Percentiles rank a stretch among this genome's conserved stretches.
These are phyloP conservation scores for Ciona savignyi DNA, from an alignment of 23 tunicate species.

Conservation along the genomic window DNA sequence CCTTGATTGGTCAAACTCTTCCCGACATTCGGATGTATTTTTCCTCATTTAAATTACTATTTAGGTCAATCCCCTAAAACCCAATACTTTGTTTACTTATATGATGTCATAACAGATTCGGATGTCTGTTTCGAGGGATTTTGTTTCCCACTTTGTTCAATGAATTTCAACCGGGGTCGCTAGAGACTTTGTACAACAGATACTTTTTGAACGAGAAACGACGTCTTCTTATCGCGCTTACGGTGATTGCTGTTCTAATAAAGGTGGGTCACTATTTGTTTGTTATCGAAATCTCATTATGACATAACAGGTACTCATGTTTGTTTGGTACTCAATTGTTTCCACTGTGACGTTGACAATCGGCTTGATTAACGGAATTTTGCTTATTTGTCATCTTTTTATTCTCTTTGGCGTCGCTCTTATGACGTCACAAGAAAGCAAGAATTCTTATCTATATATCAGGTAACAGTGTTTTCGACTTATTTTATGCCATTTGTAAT, in stretches of 20 bases:
- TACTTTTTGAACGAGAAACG: slow-evolving; percentile 54
- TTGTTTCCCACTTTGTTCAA: slow-evolving; percentile 68
- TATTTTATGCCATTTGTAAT: too few relatives aligned
- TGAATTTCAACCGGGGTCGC: slow-evolving; percentile 29
- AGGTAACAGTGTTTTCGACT: too few relatives aligned
- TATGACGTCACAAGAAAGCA: slow-evolving; percentile 10
- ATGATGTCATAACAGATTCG: neutral
- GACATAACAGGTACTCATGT: neutral
- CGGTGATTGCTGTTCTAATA: slow-evolving; percentile 16
- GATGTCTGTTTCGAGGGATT: slow-evolving; percentile 16
- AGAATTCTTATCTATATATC: slow-evolving; percentile 10
- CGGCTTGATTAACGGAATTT: slow-evolving; percentile 16
- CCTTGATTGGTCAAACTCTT: too few relatives aligned
- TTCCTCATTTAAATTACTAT: neutral
- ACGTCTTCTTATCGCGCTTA: slow-evolving; percentile 26
- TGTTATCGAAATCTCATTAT: neutral
- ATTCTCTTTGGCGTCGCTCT: slow-evolving; percentile 7
- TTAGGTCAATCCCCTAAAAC: neutral
- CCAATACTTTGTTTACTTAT: too few relatives aligned
- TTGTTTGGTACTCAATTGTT: neutral
- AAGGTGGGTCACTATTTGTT: slow-evolving; percentile 20
- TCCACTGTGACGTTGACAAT: slow-evolving; percentile 1
- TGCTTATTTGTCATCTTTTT: neutral
- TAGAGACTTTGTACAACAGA: slow-evolving; percentile 66
- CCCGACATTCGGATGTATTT: too few relatives aligned